Percentiles rank a stretch among this genome's conserved stretches.
phyloP scores from a whole-genome alignment of 2,797 vertebrate species.

The Varecia variegata region DNA sequence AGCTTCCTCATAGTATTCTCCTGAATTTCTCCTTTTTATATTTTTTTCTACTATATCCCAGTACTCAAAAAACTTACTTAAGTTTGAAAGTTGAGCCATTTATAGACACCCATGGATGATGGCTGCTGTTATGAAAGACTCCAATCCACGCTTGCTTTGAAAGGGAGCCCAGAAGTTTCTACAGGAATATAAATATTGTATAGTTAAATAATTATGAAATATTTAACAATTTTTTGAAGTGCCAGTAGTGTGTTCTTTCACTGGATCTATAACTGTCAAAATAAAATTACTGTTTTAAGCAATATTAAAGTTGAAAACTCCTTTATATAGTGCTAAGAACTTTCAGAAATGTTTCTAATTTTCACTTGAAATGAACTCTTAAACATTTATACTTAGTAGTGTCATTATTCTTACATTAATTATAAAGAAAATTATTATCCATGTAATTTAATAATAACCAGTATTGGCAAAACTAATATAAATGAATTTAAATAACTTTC shows the following conservation, averaged over 20 bases:
- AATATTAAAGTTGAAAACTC: background rate
- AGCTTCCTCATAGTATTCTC: background rate
- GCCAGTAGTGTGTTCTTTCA: background rate
- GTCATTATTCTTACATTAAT: background rate
- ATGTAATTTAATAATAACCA: background rate
- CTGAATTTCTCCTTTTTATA: background rate
- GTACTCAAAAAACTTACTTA: background rate
- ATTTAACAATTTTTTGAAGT: background rate
- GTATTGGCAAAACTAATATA: background rate
- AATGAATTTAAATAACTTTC: background rate
- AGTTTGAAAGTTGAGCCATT: background rate
- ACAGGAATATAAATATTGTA: background rate
- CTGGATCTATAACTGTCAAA: background rate
- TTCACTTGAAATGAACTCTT: background rate
- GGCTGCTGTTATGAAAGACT: background rate
- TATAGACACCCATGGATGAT: background rate
- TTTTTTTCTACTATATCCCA: background rate
- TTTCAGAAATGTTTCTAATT: background rate
- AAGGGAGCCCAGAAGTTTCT: background rate
- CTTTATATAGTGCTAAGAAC: background rate
- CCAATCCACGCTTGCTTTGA: fast-evolving
- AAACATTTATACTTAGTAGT: background rate
- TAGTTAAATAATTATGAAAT: background rate
- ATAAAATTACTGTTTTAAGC: background rate
- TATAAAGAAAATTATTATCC: too few relatives aligned